These are phyloP conservation scores for Polylopha cassiicola DNA, from an alignment of 2,888 invertebrate species.

Conservation along the genomic window DNA sequence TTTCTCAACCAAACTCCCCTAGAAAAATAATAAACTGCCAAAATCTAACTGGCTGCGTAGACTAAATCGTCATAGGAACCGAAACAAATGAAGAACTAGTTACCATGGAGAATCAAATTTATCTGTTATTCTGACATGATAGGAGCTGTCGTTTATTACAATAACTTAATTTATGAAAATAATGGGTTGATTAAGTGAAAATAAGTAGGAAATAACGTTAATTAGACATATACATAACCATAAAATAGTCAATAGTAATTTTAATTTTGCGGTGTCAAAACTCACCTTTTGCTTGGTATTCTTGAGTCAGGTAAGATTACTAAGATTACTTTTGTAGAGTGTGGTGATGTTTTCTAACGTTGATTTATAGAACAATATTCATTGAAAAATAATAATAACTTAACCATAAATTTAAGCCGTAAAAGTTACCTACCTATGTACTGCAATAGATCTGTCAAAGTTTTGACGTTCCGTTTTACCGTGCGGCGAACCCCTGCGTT, in stretches of 20 bases:
- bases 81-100: conserved; percentile 9
- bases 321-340: conserved; percentile 12
- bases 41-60: conserved; percentile 7
- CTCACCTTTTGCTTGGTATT: conserved; percentile 17
- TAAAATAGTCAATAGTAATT: conserved; percentile 6
- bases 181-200: conserved; percentile 14
- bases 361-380: too few relatives aligned
- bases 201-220: conserved; percentile 10
- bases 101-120: conserved; percentile 16
- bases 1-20: too few relatives aligned
- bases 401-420: too few relatives aligned
- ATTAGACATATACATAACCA: conserved; percentile 11
- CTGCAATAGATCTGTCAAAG: too few relatives aligned
- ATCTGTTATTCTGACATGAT: conserved; percentile 15
- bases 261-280: conserved; percentile 10
- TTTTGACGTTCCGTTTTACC: too few relatives aligned
- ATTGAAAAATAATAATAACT: too few relatives aligned
- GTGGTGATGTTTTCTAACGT: too few relatives aligned
- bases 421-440: too few relatives aligned
- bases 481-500: too few relatives aligned
- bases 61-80: conserved; percentile 9
- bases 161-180: conserved; percentile 11
- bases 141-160: conserved; percentile 5
- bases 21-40: too few relatives aligned
- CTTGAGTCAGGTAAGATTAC: conserved; percentile 8